Base-by-base conservation (phyloP, 2,113 vertebrate species). In the Nerophis ophidion region DNA sequence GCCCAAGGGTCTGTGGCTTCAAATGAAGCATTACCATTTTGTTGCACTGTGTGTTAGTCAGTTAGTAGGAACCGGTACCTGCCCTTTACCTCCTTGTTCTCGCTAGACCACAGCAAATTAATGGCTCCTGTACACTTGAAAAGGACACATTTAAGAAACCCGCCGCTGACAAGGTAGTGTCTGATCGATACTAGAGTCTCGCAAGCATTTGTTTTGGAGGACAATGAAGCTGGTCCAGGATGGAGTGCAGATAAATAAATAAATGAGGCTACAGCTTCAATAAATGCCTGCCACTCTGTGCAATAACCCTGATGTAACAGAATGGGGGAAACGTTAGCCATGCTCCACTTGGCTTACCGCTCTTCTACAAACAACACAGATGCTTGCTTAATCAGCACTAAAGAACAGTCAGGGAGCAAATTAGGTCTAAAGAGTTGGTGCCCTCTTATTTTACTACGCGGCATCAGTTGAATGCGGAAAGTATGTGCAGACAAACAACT, bases 361-460 rank as follows among this genome's bases (percentile, higher is more conserved):
- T 81, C 79, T 71, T 79, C 81, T 84, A 74, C 74, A 77, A 82
- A 77, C 81, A 57, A 71, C 74, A 69, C 81, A 80, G 83, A 83
- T 82, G 84, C 81, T 79, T 73, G 84, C 83, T 80, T 86, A 82
- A 88, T 83, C 86, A 84, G 86, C 79, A 77, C 71, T 52, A 76
- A 80, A 72, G 75, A 83, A 85, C 79, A 84, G 80, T 81, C 76
- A 77, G 83, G 76, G 67, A 84, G 86, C 80, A 86, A 83, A 85
- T 81, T 62, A 86, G 84, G 83, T 79, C 74, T 74, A 79, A 79
- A 69, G 79, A 76, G 75, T 76, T 73, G 68, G 63, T 57, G 69
- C 80, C 81, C 77, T 80, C 77, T 79, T 66, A 57, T 67, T 76
- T 66, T 70, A 74, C 80, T 60, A 69, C 49, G 48, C 57, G 74